A percentile compares a stretch with the other conserved stretches of the same genome.
Evolutionary conservation across 2,797 vertebrate species (phyloP).

Genomic region (Hafferia zeledoni): DNA sequence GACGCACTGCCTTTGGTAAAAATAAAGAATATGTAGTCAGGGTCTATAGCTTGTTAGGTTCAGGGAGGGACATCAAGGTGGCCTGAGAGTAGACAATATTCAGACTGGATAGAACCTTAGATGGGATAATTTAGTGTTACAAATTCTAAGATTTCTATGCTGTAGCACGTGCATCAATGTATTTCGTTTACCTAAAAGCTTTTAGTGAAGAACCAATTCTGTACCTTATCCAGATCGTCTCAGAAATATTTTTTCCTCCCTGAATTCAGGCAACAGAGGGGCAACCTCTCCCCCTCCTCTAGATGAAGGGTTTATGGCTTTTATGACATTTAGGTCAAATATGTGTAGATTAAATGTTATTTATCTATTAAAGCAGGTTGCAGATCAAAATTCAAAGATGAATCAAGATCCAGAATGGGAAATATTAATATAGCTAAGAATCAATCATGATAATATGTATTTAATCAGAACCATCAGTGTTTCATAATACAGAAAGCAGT

Average conservation of each 20-base stretch:
- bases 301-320: background rate
- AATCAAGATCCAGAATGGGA: background rate
- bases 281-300: background rate
- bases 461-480: background rate
- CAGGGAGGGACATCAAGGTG: too few species aligned
- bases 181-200: too few species aligned
- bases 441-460: background rate
- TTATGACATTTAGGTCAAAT: background rate
- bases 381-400: background rate
- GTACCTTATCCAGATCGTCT: too few species aligned
- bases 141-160: too few species aligned
- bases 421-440: background rate
- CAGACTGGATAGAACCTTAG: too few species aligned
- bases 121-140: too few species aligned
- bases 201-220: too few species aligned
- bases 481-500: background rate
- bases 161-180: too few species aligned
- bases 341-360: background rate
- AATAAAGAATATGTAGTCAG: background rate
- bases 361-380: background rate
- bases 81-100: too few species aligned
- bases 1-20: background rate
- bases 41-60: background rate
- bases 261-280: background rate
- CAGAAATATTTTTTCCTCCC: too few species aligned